Base-by-base conservation (phyloP, 2,888 invertebrate genomes). In the Drosophila mimetica region DNA sequence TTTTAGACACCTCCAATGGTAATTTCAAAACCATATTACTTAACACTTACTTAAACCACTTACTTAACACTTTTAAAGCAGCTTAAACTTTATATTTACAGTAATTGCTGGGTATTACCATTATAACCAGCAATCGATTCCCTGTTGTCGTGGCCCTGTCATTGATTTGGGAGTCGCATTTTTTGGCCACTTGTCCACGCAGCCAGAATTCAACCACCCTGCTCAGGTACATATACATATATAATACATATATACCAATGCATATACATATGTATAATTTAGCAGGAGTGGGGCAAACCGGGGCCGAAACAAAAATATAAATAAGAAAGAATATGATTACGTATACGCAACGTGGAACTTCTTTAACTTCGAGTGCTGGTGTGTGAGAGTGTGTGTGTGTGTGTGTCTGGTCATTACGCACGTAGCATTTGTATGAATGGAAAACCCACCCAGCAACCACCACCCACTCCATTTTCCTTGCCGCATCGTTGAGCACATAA, bases 361-460 rank as follows among this genome's bases (percentile, higher is more conserved):
- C 81, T 86, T 80, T 61, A 77, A 72, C 74, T 82, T 82, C 77
- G 83, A 82, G 84, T 83, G 80, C 76, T n/a, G n/a, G n/a, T n/a
- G n/a, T n/a, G 69, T 55, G 69, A 28, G 48, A 37, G 51, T 48
- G 47, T 46, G 47, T 69, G 50, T 71, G 74, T 75, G 75, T 74
- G 69, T 74, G 61, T 63, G 75, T 60, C 77, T 86, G 86, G 86
- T 83, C 82, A 86, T 82, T 86, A 82, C 84, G 82, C 82, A 82
- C 82, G 82, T 86, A 82, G 67, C 86, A 80, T 81, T 82, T 82
- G 82, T 80, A 75, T 82, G 81, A 83, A 82, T 82, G 81, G 82
- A 75, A 59, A 51, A n/a, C 6, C 37, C 44, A 9, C n/a, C 41
- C 59, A 32, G 9, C 57, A 2, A 7, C 22, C 44, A 8, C 16